A percentile compares a stretch with the other conserved stretches of the same genome.
Evolutionary conservation across 2,888 invertebrate species (phyloP).

Genomic region (Rambutsinella grinnellia): DNA sequence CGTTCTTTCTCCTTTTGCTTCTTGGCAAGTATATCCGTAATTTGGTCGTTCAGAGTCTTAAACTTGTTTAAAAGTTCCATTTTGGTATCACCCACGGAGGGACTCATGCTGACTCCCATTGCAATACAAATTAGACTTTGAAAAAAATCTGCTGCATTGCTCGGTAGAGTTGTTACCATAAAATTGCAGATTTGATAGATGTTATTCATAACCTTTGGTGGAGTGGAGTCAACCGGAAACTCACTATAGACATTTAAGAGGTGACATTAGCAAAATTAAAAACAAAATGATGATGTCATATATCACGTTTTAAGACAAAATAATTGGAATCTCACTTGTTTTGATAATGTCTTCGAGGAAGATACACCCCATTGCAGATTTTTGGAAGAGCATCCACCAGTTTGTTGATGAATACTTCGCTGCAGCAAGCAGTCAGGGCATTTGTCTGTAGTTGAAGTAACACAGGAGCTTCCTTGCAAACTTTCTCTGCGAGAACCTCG

Average conservation of each 20-base stretch:
- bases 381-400: conserved; percentile 14
- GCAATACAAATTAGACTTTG: conserved; percentile 7
- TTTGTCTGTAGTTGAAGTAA: conserved; percentile 30
- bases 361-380: not conserved
- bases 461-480: conserved; percentile 37
- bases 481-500: conserved; percentile 51
- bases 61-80: conserved; percentile 15
- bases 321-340: too few species aligned
- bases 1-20: conserved; percentile 9
- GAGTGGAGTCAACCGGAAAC: conserved; percentile 32
- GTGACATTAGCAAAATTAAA: not conserved
- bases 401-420: conserved; percentile 22
- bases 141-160: conserved; percentile 26
- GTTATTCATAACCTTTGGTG: conserved; percentile 25
- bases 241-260: too few species aligned
- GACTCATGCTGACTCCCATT: conserved; percentile 5
- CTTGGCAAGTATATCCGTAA: conserved; percentile 7
- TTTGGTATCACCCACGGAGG: conserved; percentile 7
- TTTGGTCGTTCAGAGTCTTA: conserved; percentile 13
- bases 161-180: conserved; percentile 23
- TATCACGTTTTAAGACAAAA: not conserved
- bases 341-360: not conserved
- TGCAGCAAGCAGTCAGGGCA: conserved; percentile 30
- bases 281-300: not conserved
- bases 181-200: conserved; percentile 26